phyloP scores from a whole-genome alignment of 2,797 vertebrate species.

The Streptopelia turtur region DNA sequence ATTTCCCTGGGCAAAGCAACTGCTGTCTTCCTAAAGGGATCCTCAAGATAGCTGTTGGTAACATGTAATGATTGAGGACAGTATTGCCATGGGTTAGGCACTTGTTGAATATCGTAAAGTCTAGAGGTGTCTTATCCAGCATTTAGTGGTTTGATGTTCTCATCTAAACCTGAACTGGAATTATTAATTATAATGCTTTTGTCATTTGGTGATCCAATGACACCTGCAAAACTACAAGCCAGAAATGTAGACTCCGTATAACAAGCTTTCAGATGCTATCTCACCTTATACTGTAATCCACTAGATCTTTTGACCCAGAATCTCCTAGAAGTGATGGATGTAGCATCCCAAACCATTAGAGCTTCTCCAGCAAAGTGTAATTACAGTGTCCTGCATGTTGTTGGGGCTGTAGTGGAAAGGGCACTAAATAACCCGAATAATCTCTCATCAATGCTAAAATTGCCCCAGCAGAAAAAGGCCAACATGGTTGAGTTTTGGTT shows the following conservation, averaged over 20 bases:
- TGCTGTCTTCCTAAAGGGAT: constrained; percentile 47
- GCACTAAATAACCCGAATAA: neutral
- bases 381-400: neutral
- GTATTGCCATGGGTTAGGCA: neutral
- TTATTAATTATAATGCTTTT: neutral
- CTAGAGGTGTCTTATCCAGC: neutral
- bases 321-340: neutral
- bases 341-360: neutral
- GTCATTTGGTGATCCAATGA: neutral
- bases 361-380: neutral
- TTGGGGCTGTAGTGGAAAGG: neutral
- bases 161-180: neutral
- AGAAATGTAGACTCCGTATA: neutral
- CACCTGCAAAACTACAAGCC: neutral
- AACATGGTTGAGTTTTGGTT: neutral
- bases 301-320: neutral
- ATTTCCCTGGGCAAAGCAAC: constrained; percentile 59
- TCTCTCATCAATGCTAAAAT: neutral
- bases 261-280: neutral
- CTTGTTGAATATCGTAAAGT: neutral
- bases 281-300: neutral
- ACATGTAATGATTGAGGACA: neutral
- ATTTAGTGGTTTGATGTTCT: neutral
- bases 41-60: neutral
- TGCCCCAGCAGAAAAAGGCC: neutral